phyloP scores from a whole-genome alignment of 2,797 vertebrate genomes.

The Coreius guichenoti region DNA sequence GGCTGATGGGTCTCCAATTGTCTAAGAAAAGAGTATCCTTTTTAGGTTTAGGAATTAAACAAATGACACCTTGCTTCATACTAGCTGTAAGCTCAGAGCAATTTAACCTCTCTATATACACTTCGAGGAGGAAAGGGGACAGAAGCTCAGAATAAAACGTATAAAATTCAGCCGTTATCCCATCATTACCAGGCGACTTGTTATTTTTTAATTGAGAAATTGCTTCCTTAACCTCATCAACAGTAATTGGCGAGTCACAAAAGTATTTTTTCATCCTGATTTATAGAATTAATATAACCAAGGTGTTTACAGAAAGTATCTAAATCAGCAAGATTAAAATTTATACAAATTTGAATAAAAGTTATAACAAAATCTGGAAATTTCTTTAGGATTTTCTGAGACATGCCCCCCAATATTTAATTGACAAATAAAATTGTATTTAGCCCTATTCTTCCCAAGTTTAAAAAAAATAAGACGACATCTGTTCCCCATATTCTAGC shows the following conservation, averaged over 20 bases:
- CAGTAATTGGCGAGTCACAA: background rate
- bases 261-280: background rate
- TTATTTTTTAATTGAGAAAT: background rate
- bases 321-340: background rate
- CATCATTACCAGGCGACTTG: background rate
- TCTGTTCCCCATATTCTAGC: background rate
- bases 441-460: background rate
- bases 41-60: conserved; percentile 9
- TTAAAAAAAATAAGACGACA: background rate
- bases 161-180: background rate
- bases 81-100: background rate
- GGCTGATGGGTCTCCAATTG: conserved; percentile 1
- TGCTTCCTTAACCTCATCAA: background rate
- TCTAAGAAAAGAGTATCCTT: background rate
- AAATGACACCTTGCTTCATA: background rate
- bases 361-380: background rate
- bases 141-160: background rate
- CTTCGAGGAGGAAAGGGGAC: background rate
- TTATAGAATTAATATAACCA: background rate
- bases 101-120: background rate
- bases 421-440: background rate
- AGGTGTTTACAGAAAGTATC: background rate
- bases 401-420: background rate
- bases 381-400: background rate
- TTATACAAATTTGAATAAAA: conserved; percentile 3